These are phyloP conservation scores for Cordilura impudica DNA, from an alignment of 2,888 invertebrate genomes.

Conservation along the genomic window DNA sequence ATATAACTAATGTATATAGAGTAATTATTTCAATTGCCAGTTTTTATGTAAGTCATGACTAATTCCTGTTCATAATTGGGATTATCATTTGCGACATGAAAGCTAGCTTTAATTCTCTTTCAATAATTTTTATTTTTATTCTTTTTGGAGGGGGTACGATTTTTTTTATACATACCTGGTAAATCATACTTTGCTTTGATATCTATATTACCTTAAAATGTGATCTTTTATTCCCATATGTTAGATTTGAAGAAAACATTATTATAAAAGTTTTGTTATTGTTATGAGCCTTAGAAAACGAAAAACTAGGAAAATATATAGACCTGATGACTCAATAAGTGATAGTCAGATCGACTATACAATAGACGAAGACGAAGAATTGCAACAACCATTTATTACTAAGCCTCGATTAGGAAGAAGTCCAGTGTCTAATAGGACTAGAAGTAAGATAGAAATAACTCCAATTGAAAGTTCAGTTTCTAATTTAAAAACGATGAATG, in stretches of 20 bases:
- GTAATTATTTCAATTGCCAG: neutral
- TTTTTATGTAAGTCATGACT: neutral
- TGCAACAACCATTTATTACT: neutral
- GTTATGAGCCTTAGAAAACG: neutral
- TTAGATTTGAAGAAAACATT: neutral
- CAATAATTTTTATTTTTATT: neutral
- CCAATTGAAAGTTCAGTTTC: neutral
- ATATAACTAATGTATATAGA: too few relatives aligned
- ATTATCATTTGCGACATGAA: neutral
- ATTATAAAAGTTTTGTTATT: neutral
- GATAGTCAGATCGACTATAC: neutral
- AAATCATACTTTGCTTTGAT: neutral
- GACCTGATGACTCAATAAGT: neutral
- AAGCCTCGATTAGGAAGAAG: neutral
- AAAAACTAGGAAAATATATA: neutral
- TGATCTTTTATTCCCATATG: neutral
- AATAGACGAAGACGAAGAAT: neutral
- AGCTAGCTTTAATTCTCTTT: neutral
- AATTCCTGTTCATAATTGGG: neutral
- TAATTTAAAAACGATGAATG: neutral
- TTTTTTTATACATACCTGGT: neutral
- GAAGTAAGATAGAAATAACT: neutral
- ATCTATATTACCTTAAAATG: neutral
- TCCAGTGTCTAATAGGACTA: neutral
- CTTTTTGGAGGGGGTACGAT: neutral